phyloP scores from a whole-genome alignment of 2,797 vertebrate genomes.

The Rhinatrema bivittatum region DNA sequence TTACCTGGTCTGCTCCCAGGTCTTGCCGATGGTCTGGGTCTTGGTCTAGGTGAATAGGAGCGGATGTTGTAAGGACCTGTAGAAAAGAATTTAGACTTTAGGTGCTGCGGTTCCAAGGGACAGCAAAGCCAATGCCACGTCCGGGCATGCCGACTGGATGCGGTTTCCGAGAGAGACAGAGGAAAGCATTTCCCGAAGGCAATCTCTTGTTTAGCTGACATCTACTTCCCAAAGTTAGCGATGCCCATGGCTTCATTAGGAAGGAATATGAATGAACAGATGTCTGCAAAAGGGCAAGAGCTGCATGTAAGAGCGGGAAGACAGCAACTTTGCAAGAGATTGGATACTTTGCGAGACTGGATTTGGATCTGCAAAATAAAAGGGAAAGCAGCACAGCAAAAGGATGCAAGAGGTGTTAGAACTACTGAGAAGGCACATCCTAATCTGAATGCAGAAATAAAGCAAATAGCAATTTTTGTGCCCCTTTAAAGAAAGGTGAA shows the following conservation, averaged over 20 bases:
- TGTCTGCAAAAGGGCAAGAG: no score
- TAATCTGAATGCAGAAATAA: not conserved
- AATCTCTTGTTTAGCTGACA: no score
- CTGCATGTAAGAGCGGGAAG: no score
- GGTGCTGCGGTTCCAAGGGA: not conserved
- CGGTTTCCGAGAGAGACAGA: no score
- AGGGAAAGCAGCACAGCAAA: slow-evolving; percentile 15
- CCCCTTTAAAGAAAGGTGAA: not conserved
- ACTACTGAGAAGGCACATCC: not conserved
- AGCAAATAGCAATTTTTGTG: not conserved
- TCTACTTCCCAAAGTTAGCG: not conserved
- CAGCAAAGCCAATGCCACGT: no score
- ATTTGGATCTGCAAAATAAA: slow-evolving; percentile 38
- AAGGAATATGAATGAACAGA: no score
- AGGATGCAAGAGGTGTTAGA: slow-evolving; percentile 11
- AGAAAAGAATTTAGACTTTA: slow-evolving; percentile 34
- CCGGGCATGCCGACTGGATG: no score
- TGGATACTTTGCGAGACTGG: slow-evolving; percentile 37
- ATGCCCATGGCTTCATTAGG: no score
- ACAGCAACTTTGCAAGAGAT: slow-evolving; percentile 38
- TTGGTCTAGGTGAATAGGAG: slow-evolving; percentile 43
- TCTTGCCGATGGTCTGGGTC: slow-evolving; percentile 40
- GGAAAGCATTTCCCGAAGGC: no score
- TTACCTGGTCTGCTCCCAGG: slow-evolving; percentile 44
- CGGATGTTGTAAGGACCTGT: slow-evolving; percentile 44